Evolutionary conservation across 1,140 invertebrate genomes (phyloP), one percentile per base, ranked within the genome.

Genomic region (Drosophila lini): DNA sequence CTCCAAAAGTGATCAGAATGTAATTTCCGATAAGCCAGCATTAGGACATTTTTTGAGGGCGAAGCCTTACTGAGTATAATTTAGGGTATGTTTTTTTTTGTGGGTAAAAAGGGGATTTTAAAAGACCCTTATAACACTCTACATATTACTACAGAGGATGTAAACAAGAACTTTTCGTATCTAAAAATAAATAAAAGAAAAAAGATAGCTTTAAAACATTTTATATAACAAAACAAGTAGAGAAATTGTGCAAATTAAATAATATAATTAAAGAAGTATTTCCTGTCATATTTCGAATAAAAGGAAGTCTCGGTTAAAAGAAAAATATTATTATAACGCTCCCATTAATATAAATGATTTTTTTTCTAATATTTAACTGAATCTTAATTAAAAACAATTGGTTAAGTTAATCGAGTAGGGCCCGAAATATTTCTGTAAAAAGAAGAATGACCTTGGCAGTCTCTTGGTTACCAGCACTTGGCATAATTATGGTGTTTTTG

Each of bases 21-120:
- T 74, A 56, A 63, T 75, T 57, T 75, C 61, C 42, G 70, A 74
- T 75, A 64, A 44, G 32, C 70, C 42, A 25, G 45, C 42, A 47
- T 57, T 74, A 50, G 48, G 31, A 31, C 41, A 62, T 28, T n/a
- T 22, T 56, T 55, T 10, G 31, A 19, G 45, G 36, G 19, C 8
- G 64, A 68, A 68, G 65, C 62, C 62, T 1, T 69, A 69, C 15
- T 7, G 13, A 7, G 47, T 15, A 10, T 42, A 19, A 59, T 25
- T 32, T n/a, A 25, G n/a, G 6, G 16, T 32, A 4, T 15, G 15
- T 15, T 34, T 34, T 28, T 22, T 22, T 19, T 25, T 19, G 5
- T 32, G 8, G n/a, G 6, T 16, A 10, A 32, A 32, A 31, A 15
- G 2, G 9, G 11, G 11, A 15, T 1, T 22, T 53, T 5, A 53